A percentile compares a stretch with the other conserved stretches of the same genome.
These are phyloP conservation scores for Suricata suricatta DNA, from an alignment of 2,113 vertebrate species.

Conservation along the genomic window DNA sequence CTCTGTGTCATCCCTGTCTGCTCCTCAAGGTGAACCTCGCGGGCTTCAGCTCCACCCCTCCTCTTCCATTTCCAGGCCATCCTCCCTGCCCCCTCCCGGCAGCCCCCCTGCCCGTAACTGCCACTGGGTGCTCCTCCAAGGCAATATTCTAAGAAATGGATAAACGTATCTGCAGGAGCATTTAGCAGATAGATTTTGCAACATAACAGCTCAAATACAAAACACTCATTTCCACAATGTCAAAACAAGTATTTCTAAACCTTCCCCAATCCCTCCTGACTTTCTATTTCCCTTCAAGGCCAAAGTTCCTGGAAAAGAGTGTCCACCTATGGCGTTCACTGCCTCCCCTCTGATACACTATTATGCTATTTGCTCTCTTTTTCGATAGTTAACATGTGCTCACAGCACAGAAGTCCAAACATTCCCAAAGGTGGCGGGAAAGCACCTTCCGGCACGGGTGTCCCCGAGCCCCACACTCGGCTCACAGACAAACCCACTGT, in stretches of 20 bases:
- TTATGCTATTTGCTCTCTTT: neutral
- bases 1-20: neutral
- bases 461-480: neutral
- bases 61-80: too few species aligned
- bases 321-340: neutral
- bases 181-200: constrained; percentile 35
- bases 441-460: neutral
- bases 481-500: neutral
- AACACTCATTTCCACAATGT: constrained; percentile 51
- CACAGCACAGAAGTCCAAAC: neutral
- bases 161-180: constrained; percentile 24
- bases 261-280: neutral
- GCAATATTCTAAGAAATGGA: constrained; percentile 46
- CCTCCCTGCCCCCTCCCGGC: neutral
- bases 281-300: neutral
- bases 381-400: neutral
- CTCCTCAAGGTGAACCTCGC: neutral
- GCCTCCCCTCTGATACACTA: neutral
- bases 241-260: constrained; percentile 57
- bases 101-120: neutral
- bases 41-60: neutral
- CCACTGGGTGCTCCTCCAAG: neutral
- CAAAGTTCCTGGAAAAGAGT: neutral
- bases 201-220: constrained; percentile 48
- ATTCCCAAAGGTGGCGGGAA: neutral